Base-by-base conservation (phyloP, 1,140 invertebrate genomes). In the Arion vulgaris region DNA sequence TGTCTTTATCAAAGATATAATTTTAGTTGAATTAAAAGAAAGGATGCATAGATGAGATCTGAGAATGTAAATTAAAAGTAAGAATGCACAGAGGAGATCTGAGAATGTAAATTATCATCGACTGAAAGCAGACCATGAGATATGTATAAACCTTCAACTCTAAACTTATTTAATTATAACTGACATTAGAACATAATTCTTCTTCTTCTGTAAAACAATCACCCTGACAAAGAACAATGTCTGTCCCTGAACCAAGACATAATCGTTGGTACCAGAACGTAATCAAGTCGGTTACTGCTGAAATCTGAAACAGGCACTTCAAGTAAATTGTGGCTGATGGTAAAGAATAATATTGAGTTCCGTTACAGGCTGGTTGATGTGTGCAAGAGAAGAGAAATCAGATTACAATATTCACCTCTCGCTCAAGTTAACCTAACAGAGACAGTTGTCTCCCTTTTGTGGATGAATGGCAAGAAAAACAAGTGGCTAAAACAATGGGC, bases 341-440 rank as follows among this genome's bases (percentile, higher is more conserved):
- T 5, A 28, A 7, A 66, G n/a, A 66, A 66, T 66, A 66, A 66
- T 28, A 66, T 32, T 17, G n/a, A 7, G 62, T 66, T 66, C 62
- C 62, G 28, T 66, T 66, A 32, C 62, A 66, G 2, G 7, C 1
- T 66, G 62, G 62, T 17, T 66, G 7, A 28, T 28, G n/a, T 66
- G 28, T 66, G 34, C n/a, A 57, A n/a, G 74, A 57, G 49, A 76
- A 76, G 51, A 76, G 74, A 76, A 49, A 49, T 76, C 49, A 9
- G 53, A 57, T 49, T 51, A 51, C 19, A 49, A 57, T 34, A 36
- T 66, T 66, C 62, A 34, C 2, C n/a, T 66, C 62, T 66, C 11
- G 62, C n/a, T 66, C 7, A 28, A 66, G n/a, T 34, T 66, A 32
- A 66, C 2, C 62, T 28, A 66, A 66, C 62, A 66, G 62, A 66